phyloP scores from a whole-genome alignment of 2,888 invertebrate genomes.

The Poecilobothrus nobilitatus region DNA sequence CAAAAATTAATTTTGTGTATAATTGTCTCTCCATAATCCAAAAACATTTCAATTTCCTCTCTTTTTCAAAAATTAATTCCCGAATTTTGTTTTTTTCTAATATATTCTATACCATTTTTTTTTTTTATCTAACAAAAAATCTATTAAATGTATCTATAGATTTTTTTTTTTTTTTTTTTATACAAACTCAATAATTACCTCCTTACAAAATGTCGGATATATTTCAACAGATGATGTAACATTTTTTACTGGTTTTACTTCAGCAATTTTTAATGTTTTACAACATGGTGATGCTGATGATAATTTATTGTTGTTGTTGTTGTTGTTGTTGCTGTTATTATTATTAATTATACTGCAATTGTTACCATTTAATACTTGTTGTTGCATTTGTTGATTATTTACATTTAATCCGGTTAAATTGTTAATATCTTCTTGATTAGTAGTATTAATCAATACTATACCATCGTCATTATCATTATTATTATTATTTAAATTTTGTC shows the following conservation, averaged over 20 bases:
- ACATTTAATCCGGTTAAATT: not conserved
- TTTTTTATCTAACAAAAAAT: no score
- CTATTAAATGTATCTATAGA: no score
- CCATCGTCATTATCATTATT: not conserved
- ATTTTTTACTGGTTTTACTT: conserved; percentile 38
- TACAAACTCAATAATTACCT: conserved; percentile 43
- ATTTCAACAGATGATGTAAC: conserved; percentile 41
- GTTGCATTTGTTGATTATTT: no score
- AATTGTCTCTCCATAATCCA: no score
- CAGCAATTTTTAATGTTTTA: conserved; percentile 31
- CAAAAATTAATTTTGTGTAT: no score
- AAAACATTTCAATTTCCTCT: no score
- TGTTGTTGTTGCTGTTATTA: conserved; percentile 14
- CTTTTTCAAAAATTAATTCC: no score
- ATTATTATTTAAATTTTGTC: not conserved
- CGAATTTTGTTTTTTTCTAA: no score
- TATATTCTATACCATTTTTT: no score
- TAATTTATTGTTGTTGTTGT: conserved; percentile 9
- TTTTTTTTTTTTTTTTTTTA: conserved; percentile 19
- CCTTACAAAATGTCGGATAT: conserved; percentile 42
- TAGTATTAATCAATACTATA: not conserved
- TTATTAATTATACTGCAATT: conserved; percentile 12
- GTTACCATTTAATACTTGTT: conserved; percentile 12
- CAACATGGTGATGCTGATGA: conserved; percentile 11
- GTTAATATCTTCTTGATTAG: no score